A percentile compares a stretch with the other conserved stretches of the same genome.
phyloP scores from a whole-genome alignment of 2,113 vertebrate genomes.

The Colistium nudipinnis region DNA sequence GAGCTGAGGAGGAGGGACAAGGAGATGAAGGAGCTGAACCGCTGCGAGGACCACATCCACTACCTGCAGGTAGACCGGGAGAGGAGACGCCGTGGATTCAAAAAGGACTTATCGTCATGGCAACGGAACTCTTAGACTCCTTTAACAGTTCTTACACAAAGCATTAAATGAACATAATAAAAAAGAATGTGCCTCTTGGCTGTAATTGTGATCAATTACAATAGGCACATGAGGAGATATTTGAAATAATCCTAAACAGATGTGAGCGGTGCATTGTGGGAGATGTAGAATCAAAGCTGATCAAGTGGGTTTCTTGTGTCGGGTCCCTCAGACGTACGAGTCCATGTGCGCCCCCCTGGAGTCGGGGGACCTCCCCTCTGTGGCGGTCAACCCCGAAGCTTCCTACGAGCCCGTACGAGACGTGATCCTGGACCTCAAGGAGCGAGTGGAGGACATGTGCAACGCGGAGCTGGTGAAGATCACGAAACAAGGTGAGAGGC shows the following conservation, averaged over 20 bases:
- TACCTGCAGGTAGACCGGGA: slow-evolving; percentile 80
- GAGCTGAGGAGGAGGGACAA: slow-evolving; percentile 74
- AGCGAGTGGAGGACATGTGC: slow-evolving; percentile 78
- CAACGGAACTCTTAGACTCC: no score
- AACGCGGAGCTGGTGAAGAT: slow-evolving; percentile 80
- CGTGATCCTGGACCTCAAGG: slow-evolving; percentile 70
- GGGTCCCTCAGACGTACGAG: slow-evolving; percentile 76
- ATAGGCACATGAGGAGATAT: no score
- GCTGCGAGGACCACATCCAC: slow-evolving; percentile 79
- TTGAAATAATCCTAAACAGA: no score
- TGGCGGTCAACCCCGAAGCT: slow-evolving; percentile 67
- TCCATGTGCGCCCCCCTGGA: slow-evolving; percentile 71
- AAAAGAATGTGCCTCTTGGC: no score
- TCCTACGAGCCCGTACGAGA: slow-evolving; percentile 72
- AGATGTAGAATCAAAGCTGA: no score
- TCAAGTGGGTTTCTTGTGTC: no score
- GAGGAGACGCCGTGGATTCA: not conserved
- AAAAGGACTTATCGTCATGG: no score
- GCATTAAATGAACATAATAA: no score
- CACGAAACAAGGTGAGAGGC: slow-evolving; percentile 73
- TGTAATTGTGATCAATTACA: no score
- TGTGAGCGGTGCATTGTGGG: no score
- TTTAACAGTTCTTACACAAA: no score
- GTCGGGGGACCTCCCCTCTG: slow-evolving; percentile 62
- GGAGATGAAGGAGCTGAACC: slow-evolving; percentile 74